These are phyloP conservation scores for Channa argus DNA, from an alignment of 2,113 vertebrate species.

Conservation along the genomic window DNA sequence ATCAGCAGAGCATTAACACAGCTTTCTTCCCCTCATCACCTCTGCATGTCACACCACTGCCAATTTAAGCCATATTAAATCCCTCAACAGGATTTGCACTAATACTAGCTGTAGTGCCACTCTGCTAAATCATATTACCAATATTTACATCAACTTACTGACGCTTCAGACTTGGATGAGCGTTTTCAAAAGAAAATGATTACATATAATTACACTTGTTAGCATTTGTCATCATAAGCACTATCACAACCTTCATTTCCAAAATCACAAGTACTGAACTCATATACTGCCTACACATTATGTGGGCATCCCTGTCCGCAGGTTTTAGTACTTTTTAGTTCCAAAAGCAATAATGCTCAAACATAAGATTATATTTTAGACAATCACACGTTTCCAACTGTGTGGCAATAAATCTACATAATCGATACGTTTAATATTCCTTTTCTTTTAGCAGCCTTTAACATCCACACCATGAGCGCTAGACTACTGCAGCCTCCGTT, in stretches of 20 bases:
- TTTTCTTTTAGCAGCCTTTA: not conserved
- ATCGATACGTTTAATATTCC: too few species aligned
- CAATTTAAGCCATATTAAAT: conserved; percentile 47
- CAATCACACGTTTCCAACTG: not conserved
- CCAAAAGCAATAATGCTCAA: too few species aligned
- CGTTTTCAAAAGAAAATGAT: not conserved
- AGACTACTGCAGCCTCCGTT: not conserved
- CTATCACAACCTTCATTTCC: too few species aligned
- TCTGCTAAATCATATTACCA: conserved; percentile 32
- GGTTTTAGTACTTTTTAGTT: too few species aligned
- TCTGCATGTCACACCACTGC: conserved; percentile 50
- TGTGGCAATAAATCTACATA: not conserved
- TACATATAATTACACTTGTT: too few species aligned
- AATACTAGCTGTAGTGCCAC: conserved; percentile 16
- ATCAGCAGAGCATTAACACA: conserved; percentile 70
- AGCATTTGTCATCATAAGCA: too few species aligned
- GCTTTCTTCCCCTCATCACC: conserved; percentile 45
- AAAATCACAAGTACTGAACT: too few species aligned
- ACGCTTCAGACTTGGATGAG: not conserved
- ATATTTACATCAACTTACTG: conserved; percentile 4
- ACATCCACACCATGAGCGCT: not conserved
- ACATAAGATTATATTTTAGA: not conserved
- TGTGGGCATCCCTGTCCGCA: too few species aligned
- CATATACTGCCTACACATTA: too few species aligned
- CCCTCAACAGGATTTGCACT: conserved; percentile 43